These are phyloP conservation scores for Drosophila takahashii DNA, from an alignment of 1,140 invertebrate species.

Conservation along the genomic window DNA sequence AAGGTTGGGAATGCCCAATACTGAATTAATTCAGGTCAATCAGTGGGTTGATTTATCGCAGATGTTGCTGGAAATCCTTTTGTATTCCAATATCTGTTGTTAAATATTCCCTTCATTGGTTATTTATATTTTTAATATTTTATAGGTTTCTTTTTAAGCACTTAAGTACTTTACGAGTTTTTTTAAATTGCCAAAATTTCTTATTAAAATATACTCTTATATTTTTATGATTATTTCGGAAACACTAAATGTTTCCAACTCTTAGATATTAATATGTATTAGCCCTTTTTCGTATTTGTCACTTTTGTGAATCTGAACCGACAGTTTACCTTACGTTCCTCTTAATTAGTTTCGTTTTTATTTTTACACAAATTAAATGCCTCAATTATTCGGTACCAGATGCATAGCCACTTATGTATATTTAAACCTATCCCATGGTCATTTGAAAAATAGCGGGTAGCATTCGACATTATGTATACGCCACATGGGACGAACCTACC, in stretches of 20 bases:
- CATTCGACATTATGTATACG: conserved; percentile 60
- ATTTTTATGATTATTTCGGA: too few species aligned
- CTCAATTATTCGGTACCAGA: conserved; percentile 18
- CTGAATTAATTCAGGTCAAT: neutral
- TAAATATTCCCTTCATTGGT: too few species aligned
- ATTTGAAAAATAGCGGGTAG: conserved; percentile 1
- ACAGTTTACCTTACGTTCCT: neutral
- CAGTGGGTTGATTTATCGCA: neutral
- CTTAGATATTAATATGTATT: too few species aligned
- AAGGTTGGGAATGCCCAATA: conserved; percentile 2
- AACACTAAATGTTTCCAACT: too few species aligned
- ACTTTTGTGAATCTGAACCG: too few species aligned
- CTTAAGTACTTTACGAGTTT: too few species aligned
- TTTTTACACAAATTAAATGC: conserved; percentile 13
- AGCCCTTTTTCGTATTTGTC: too few species aligned
- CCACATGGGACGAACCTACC: conserved; percentile 69
- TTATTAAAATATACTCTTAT: too few species aligned
- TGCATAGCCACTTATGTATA: conserved; percentile 9
- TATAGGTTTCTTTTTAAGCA: too few species aligned
- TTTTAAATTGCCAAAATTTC: too few species aligned
- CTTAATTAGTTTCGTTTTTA: conserved; percentile 8
- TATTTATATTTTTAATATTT: too few species aligned
- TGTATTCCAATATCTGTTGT: too few species aligned
- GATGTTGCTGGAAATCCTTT: neutral
- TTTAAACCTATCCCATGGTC: conserved; percentile 27